phyloP scores from a whole-genome alignment of 2,797 vertebrate species.

The Nannoperca australis region DNA sequence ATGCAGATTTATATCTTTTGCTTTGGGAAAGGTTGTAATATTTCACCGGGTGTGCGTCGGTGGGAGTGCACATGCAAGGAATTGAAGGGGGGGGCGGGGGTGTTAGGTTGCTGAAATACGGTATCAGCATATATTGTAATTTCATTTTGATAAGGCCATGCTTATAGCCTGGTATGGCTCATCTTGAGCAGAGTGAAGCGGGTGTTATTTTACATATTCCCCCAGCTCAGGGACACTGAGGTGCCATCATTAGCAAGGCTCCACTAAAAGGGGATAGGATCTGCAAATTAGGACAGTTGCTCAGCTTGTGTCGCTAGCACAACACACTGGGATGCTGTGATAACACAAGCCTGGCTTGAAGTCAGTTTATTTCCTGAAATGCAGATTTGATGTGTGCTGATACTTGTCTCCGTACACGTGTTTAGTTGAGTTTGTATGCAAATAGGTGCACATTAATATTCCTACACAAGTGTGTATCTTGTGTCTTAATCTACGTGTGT shows the following conservation, averaged over 20 bases:
- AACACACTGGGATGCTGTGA: slow-evolving; percentile 75
- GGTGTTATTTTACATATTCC: slow-evolving; percentile 84
- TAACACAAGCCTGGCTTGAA: slow-evolving; percentile 79
- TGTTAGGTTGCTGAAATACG: slow-evolving; percentile 78
- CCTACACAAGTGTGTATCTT: slow-evolving; percentile 43
- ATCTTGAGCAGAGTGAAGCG: slow-evolving; percentile 69
- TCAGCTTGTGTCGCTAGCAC: slow-evolving; percentile 52
- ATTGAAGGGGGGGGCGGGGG: slow-evolving; percentile 57
- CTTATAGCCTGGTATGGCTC: slow-evolving; percentile 79
- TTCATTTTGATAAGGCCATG: slow-evolving; percentile 89
- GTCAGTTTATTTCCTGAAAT: slow-evolving; percentile 80
- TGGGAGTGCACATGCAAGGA: slow-evolving; percentile 77
- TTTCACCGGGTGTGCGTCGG: slow-evolving; percentile 82
- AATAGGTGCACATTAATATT: slow-evolving; percentile 73
- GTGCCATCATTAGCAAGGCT: slow-evolving; percentile 80
- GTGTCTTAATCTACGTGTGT: slow-evolving; percentile 45
- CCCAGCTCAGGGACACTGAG: slow-evolving; percentile 73
- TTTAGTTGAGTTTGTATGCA: slow-evolving; percentile 65
- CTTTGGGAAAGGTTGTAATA: slow-evolving; percentile 91
- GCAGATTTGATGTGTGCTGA: slow-evolving; percentile 68
- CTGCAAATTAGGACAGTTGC: slow-evolving; percentile 83
- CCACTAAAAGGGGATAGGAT: slow-evolving; percentile 80
- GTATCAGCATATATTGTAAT: slow-evolving; percentile 91
- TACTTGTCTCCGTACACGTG: slow-evolving; percentile 52
- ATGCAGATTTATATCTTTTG: slow-evolving; percentile 90